Evolutionary conservation across 2,797 vertebrate genomes (phyloP).

Genomic region (Mormyrus hasselquistii): DNA sequence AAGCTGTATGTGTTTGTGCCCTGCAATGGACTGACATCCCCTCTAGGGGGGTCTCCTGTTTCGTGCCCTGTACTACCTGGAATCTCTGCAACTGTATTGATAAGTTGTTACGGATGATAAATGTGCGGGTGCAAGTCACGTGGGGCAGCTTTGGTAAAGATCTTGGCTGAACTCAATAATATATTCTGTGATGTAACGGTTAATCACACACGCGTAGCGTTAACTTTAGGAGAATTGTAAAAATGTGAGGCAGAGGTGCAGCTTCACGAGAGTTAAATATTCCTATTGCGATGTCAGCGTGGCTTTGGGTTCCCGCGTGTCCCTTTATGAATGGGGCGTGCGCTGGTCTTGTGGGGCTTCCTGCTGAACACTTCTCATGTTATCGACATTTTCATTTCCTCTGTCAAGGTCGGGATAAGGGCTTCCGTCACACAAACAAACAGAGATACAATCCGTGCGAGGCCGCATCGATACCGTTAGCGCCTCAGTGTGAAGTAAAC

Average conservation of each 20-base stretch:
- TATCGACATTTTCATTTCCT: neutral
- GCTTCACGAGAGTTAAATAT: neutral
- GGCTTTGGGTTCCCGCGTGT: neutral
- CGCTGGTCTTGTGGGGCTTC: neutral
- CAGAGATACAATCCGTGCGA: neutral
- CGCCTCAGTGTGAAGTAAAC: neutral
- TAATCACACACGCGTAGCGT: neutral
- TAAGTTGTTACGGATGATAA: neutral
- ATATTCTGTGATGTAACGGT: neutral
- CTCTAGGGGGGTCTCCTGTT: neutral
- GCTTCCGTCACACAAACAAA: neutral
- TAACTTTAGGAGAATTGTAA: neutral
- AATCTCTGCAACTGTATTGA: neutral
- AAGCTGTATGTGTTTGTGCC: neutral
- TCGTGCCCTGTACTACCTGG: neutral
- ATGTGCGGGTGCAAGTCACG: neutral
- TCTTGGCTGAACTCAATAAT: neutral
- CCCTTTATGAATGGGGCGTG: neutral
- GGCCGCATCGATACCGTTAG: neutral
- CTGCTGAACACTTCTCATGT: neutral
- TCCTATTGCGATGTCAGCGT: neutral
- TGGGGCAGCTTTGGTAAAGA: neutral
- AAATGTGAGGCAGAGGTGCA: neutral
- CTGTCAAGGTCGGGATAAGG: neutral
- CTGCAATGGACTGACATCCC: neutral